Percentiles rank a stretch among this genome's conserved stretches.
These are phyloP conservation scores for Lymantria dispar DNA, from an alignment of 2,888 invertebrate species.

Conservation along the genomic window DNA sequence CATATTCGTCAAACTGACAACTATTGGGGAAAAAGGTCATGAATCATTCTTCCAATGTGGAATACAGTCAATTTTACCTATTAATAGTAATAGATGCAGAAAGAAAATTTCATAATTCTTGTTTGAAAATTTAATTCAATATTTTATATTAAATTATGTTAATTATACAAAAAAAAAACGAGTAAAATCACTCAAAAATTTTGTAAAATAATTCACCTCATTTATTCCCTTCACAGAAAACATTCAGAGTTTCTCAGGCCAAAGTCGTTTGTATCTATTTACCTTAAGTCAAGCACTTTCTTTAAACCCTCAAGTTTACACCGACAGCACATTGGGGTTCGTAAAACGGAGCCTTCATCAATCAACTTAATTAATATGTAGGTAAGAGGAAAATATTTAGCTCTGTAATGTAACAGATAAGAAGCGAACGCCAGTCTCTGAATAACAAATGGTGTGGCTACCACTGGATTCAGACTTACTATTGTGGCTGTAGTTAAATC, in stretches of 20 bases:
- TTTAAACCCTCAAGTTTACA: slow-evolving; percentile 17
- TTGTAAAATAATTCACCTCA: slow-evolving; percentile 2
- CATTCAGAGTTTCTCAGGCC: slow-evolving; percentile 6
- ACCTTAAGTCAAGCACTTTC: slow-evolving; percentile 13
- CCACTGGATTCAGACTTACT: slow-evolving; percentile 1
- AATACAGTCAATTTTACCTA: no score
- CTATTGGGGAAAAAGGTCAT: no score
- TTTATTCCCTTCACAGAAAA: slow-evolving; percentile 4
- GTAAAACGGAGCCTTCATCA: slow-evolving; percentile 31
- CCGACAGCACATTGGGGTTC: slow-evolving; percentile 10
- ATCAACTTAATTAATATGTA: slow-evolving; percentile 48
- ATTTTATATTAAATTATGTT: background rate
- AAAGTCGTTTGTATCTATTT: slow-evolving; percentile 16
- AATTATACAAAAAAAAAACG: background rate
- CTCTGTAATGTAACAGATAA: slow-evolving; percentile 48
- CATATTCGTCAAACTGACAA: no score
- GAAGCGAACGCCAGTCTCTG: slow-evolving; percentile 34
- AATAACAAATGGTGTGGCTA: slow-evolving; percentile 35
- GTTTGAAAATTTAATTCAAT: no score
- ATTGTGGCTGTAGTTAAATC: background rate
- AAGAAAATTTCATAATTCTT: no score
- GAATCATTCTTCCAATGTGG: no score
- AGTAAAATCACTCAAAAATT: background rate
- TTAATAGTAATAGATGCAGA: no score
- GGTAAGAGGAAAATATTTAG: slow-evolving; percentile 45